A percentile compares a stretch with the other conserved stretches of the same genome.
These are phyloP conservation scores for Planiliza haematocheilus DNA, from an alignment of 2,113 vertebrate species.

Conservation along the genomic window DNA sequence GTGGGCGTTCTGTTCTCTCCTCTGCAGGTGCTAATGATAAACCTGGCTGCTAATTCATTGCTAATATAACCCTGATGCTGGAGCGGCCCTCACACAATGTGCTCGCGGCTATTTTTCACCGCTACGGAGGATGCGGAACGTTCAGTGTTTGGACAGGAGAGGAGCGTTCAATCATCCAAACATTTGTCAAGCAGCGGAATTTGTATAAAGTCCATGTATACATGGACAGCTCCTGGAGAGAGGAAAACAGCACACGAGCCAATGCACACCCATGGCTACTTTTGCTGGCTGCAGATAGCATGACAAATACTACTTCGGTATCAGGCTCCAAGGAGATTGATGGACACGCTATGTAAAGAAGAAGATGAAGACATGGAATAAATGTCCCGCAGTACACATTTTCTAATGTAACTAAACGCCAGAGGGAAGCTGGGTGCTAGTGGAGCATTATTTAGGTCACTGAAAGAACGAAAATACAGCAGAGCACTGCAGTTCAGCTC, in stretches of 20 bases:
- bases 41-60: neutral
- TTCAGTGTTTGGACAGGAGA: neutral
- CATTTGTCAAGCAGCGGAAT: neutral
- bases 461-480: too few species aligned
- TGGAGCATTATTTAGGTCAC: too few species aligned
- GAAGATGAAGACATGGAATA: neutral
- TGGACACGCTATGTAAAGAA: too few species aligned
- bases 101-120: neutral
- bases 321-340: too few species aligned
- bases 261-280: neutral
- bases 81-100: neutral
- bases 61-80: neutral
- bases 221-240: neutral
- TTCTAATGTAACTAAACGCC: neutral
- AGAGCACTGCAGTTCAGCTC: too few species aligned
- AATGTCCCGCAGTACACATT: neutral
- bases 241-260: neutral
- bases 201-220: neutral
- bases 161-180: neutral
- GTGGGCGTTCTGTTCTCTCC: neutral
- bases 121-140: neutral
- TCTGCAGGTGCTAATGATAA: conserved; percentile 7
- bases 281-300: neutral
- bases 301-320: conserved; percentile 5
- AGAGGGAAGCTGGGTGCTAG: neutral